A percentile compares a stretch with the other conserved stretches of the same genome.
Conservation (phyloP, 2,888 invertebrate genomes). For the Coecobrya sp. region DNA sequence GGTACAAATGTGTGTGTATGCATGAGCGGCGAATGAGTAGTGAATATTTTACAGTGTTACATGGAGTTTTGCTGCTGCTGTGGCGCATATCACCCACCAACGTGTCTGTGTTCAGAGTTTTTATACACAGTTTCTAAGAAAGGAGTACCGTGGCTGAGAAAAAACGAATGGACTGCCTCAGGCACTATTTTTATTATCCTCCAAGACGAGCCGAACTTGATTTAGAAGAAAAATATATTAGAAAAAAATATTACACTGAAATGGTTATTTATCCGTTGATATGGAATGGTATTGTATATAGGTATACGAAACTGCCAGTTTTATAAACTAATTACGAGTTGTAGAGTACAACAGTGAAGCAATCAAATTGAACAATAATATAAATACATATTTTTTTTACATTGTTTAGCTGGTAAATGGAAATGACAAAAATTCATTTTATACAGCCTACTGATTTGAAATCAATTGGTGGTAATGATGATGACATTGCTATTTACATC, state of each 20-base stretch:
- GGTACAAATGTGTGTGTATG: slow-evolving; percentile 9
- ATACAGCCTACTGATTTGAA: background rate
- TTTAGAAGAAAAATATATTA: slow-evolving; percentile 19
- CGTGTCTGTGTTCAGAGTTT: background rate
- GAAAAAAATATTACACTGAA: background rate
- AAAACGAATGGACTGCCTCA: slow-evolving; percentile 56
- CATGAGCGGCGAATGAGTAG: slow-evolving; percentile 10
- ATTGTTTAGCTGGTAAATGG: background rate
- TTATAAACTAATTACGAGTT: background rate
- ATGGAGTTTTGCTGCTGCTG: slow-evolving; percentile 25
- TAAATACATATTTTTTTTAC: too few species aligned
- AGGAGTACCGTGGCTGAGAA: slow-evolving; percentile 36
- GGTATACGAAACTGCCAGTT: background rate
- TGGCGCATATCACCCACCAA: background rate
- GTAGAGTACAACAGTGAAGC: background rate
- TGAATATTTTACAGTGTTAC: slow-evolving; percentile 8
- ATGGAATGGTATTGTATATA: background rate
- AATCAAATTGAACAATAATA: too few species aligned
- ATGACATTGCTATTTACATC: background rate
- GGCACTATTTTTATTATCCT: slow-evolving; percentile 54
- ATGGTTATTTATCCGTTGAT: background rate
- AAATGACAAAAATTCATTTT: slow-evolving; percentile 7
- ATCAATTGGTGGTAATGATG: background rate
- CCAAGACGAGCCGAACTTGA: slow-evolving; percentile 54
- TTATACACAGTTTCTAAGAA: background rate